A percentile compares a stretch with the other conserved stretches of the same genome.
These are phyloP conservation scores for Drosophila pseudotakahashii DNA, from an alignment of 2,888 invertebrate species.

Conservation along the genomic window DNA sequence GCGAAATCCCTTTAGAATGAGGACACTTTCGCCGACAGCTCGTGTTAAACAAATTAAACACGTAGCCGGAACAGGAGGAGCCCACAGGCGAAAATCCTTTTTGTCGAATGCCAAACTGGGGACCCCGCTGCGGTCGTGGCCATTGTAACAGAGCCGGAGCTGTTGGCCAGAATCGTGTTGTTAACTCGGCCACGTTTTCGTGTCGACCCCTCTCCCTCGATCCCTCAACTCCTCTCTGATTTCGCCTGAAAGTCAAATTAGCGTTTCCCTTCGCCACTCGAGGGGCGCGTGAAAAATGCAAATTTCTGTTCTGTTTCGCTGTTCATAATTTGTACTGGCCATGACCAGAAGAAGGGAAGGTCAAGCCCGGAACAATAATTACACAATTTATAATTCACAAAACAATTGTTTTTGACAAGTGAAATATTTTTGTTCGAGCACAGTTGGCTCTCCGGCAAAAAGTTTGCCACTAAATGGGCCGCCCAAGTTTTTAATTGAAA, in stretches of 20 bases:
- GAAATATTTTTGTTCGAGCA: conserved; percentile 55
- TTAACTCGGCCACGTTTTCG: conserved; percentile 54
- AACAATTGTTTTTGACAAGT: conserved; percentile 75
- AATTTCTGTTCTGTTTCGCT: conserved; percentile 45
- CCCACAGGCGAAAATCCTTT: conserved; percentile 46
- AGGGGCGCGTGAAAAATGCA: conserved; percentile 58
- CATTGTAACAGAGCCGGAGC: conserved; percentile 45
- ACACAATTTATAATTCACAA: conserved; percentile 71
- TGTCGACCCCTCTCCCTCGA: conserved; percentile 9
- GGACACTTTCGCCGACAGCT: conserved; percentile 20
- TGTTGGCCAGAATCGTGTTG: conserved; percentile 54
- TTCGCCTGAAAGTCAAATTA: conserved; percentile 54
- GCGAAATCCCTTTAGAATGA: conserved; percentile 19
- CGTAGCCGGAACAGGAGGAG: conserved; percentile 18
- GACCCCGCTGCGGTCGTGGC: conserved; percentile 35
- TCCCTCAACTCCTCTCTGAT: neutral
- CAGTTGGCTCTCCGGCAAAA: conserved; percentile 42
- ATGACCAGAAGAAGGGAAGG: conserved; percentile 49
- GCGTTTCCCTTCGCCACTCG: conserved; percentile 16
- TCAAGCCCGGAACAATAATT: conserved; percentile 65
- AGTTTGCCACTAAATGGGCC: conserved; percentile 47
- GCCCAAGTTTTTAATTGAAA: conserved; percentile 71
- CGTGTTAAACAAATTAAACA: conserved; percentile 71
- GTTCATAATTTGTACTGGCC: conserved; percentile 48
- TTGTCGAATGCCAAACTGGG: conserved; percentile 42